These are phyloP conservation scores for Willowsia nigromaculata DNA, from an alignment of 2,888 invertebrate species.

Conservation along the genomic window DNA sequence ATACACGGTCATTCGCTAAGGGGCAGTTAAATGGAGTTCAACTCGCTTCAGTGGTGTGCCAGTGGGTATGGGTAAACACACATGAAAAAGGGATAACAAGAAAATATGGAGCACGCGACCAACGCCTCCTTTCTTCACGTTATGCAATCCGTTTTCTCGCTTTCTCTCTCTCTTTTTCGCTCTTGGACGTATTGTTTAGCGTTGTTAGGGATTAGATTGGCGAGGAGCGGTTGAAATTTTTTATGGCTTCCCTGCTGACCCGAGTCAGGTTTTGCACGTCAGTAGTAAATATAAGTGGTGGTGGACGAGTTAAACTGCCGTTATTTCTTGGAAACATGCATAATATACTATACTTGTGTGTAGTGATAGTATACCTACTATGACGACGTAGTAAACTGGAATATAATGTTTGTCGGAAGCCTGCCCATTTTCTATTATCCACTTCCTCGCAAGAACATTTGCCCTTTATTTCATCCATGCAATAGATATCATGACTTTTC, in stretches of 20 bases:
- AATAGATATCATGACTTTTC: neutral
- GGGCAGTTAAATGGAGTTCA: slow-evolving; percentile 30
- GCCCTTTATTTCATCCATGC: neutral
- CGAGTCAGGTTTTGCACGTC: slow-evolving; percentile 42
- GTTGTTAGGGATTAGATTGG: slow-evolving; percentile 27
- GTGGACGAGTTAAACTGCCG: neutral
- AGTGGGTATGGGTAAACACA: slow-evolving; percentile 31
- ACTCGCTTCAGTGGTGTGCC: slow-evolving; percentile 6
- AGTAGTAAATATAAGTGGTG: slow-evolving; percentile 8
- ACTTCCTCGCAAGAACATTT: neutral
- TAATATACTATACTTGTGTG: neutral
- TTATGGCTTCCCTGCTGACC: slow-evolving; percentile 69
- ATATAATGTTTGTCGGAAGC: neutral
- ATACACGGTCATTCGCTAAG: slow-evolving; percentile 5
- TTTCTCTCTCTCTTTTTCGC: neutral
- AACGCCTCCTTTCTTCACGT: slow-evolving; percentile 65
- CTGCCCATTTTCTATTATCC: neutral
- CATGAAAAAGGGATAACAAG: slow-evolving; percentile 45
- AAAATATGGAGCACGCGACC: slow-evolving; percentile 68
- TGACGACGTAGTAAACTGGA: neutral
- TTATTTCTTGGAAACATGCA: neutral
- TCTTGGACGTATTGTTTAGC: slow-evolving; percentile 10
- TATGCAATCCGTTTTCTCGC: slow-evolving; percentile 34
- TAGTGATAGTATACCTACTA: neutral
- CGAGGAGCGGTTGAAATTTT: slow-evolving; percentile 56